Conservation (phyloP, 2,888 invertebrate genomes). For the Athalia cordata region DNA sequence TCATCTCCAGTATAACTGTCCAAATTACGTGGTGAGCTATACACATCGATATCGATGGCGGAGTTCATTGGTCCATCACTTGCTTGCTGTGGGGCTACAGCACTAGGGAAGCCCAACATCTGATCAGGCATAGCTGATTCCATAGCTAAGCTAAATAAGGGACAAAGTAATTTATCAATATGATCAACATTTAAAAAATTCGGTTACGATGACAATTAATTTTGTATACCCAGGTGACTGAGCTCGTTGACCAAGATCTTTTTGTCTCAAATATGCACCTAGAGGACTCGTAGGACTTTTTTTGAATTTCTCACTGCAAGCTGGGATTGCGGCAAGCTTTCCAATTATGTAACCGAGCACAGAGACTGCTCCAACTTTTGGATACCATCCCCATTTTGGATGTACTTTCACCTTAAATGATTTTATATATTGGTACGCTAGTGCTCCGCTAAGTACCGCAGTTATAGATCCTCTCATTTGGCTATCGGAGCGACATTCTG, state of each 20-base stretch:
- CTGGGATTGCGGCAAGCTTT: slow-evolving; percentile 8
- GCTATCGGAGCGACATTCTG: slow-evolving; percentile 12
- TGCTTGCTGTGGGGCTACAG: background rate
- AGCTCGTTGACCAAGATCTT: background rate
- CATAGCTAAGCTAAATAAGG: background rate
- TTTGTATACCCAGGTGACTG: too few species aligned
- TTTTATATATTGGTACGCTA: slow-evolving; percentile 28
- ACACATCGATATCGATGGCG: slow-evolving; percentile 34
- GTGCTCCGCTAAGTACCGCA: slow-evolving; percentile 6
- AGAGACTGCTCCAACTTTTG: slow-evolving; percentile 13
- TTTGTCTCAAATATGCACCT: slow-evolving; percentile 21
- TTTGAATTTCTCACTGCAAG: slow-evolving; percentile 33
- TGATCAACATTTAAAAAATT: background rate
- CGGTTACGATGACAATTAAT: too few species aligned
- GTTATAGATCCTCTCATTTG: slow-evolving; percentile 13
- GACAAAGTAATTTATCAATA: background rate
- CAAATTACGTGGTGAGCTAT: slow-evolving; percentile 22
- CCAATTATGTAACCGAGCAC: slow-evolving; percentile 24
- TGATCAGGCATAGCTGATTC: background rate
- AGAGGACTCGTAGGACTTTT: slow-evolving; percentile 23
- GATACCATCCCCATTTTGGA: slow-evolving; percentile 5
- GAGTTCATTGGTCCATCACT: slow-evolving; percentile 27
- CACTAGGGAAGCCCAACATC: background rate
- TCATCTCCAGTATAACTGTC: slow-evolving; percentile 34
- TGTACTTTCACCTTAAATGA: slow-evolving; percentile 11